Conservation (phyloP, 2,113 vertebrate species). For the Pluvianellus socialis region DNA sequence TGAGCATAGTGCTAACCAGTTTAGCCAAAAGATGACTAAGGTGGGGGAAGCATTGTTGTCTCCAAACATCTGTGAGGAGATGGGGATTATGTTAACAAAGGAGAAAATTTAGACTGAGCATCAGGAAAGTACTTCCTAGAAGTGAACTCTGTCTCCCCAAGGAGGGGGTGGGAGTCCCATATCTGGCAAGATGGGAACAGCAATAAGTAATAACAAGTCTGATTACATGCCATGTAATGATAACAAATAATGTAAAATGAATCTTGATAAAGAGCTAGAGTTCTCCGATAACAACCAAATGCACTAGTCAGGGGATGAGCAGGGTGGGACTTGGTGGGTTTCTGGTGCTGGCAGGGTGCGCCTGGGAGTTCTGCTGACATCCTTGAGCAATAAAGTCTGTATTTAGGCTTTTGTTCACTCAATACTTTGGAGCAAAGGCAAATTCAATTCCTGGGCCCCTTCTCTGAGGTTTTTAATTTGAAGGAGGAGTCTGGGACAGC, state of each 20-base stretch:
- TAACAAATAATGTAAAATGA: constrained; percentile 26
- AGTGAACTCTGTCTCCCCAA: constrained; percentile 7
- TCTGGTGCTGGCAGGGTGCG: neutral
- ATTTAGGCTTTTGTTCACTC: neutral
- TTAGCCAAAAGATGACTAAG: constrained; percentile 60
- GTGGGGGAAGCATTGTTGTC: neutral
- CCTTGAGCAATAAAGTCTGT: neutral
- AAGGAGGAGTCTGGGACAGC: neutral
- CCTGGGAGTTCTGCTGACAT: neutral
- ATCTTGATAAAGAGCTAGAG: neutral
- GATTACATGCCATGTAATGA: constrained; percentile 15
- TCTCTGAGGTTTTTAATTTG: neutral
- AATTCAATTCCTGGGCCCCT: neutral
- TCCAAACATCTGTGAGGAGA: constrained; percentile 53
- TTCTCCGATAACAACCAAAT: neutral
- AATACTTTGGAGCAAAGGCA: neutral
- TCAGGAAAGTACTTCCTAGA: constrained; percentile 50
- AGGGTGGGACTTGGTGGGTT: neutral
- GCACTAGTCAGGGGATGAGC: neutral
- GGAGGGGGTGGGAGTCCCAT: constrained; percentile 51
- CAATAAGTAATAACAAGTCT: neutral
- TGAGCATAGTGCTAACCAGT: neutral
- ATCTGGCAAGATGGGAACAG: constrained; percentile 4
- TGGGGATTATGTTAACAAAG: neutral
- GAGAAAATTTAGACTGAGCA: neutral